phyloP scores from a whole-genome alignment of 2,888 invertebrate genomes.

The Lasioglossum malachurum region DNA sequence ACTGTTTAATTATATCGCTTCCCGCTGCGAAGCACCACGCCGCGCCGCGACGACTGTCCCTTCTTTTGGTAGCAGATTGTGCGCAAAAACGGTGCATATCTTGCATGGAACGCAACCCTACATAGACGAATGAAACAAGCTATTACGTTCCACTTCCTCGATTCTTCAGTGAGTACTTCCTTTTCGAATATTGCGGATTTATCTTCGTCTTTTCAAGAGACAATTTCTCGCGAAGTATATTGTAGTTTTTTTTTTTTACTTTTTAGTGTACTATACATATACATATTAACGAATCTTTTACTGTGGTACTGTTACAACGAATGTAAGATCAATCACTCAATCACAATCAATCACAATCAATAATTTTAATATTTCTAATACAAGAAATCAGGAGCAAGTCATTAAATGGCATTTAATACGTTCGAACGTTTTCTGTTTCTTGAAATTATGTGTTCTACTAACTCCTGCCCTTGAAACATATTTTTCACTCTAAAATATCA shows the following conservation, averaged over 20 bases:
- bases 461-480: not conserved
- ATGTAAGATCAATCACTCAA: not conserved
- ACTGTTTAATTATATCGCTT: constrained; percentile 67
- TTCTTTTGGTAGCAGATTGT: constrained; percentile 37
- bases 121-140: not conserved
- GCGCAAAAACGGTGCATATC: not conserved
- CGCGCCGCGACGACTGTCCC: constrained; percentile 10
- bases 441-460: not conserved
- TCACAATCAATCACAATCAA: too few species aligned
- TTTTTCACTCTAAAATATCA: not conserved
- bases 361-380: too few species aligned
- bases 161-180: not conserved
- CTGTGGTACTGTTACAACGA: not conserved
- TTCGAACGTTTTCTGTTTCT: not conserved
- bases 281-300: not conserved
- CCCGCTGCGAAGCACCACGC: not conserved
- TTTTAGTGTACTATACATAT: not conserved
- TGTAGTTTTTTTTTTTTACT: not conserved
- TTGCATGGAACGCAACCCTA: not conserved
- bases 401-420: too few species aligned
- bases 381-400: too few species aligned
- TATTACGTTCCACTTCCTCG: not conserved
- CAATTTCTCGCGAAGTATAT: not conserved
- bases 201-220: not conserved
- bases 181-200: not conserved